Evolutionary conservation across 2,113 vertebrate species (phyloP), one percentile per base, ranked within the genome.

Genomic region (Epinephelus fuscoguttatus): DNA sequence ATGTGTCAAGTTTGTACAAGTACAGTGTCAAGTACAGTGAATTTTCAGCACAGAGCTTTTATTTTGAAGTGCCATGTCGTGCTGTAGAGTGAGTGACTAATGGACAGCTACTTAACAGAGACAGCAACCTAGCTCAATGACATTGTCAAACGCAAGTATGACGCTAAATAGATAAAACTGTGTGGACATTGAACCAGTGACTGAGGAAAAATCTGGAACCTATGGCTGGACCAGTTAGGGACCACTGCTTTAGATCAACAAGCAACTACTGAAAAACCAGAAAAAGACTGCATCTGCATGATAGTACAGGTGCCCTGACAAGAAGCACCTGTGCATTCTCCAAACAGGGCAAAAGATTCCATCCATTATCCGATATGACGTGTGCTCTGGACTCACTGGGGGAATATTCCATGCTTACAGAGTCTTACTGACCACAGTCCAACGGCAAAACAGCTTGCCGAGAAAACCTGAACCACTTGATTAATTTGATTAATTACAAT

Each of bases 401-500:
- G 30, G 27, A 70, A 79, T 42, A 21, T 70, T 45, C 57, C 37
- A 67, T 30, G 49, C 50, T 75, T 49, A 45, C 42, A 63, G 6
- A 0, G 23, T 19, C 11, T 81, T 52, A 37, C 13, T 52, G 47
- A 67, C 12, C 37, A 47, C 37, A 42, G 50, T 55, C 30, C 61
- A 75, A 61, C 21, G 21, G 19, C 53, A 33, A 40, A 42, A 66
- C 3, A 9, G 21, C 63, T 27, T 67, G 33, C 42, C 0, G 6
- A 80, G 68, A 75, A 69, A 60, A 23, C 49, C 15, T 60, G 73
- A 62, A 12, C 12, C 10, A 50, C 17, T 67, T 49, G 33, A 69
- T 30, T 52, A 55, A 27, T 75, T 10, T 53, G 37, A 79, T 62
- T 67, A 27, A 66, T 70, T 72, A 30, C 75, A 63, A 19, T 56